Evolutionary conservation across 53 echinoderm and acorn worm species (phyloP).

Genomic region (Echinarachnius parma): DNA sequence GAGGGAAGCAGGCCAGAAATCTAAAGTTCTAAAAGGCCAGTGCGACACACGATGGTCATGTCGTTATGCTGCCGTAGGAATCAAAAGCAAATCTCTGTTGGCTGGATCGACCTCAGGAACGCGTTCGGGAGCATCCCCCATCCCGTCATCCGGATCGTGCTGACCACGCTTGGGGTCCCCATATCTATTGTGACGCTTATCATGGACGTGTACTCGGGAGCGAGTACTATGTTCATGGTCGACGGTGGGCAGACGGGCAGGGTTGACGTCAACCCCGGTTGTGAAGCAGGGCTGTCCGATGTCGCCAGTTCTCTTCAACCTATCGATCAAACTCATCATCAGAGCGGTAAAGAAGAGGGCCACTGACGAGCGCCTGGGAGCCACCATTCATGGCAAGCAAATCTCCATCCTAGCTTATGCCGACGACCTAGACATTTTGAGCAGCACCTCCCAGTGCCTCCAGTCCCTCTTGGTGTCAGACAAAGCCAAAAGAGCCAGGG

Average conservation of each 20-base stretch:
- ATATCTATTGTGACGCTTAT: background rate
- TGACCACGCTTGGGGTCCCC: constrained; percentile 14
- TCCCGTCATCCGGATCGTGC: constrained; percentile 10
- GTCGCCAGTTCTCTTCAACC: constrained; percentile 42
- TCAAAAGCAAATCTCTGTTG: constrained; percentile 11
- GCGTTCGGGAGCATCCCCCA: constrained; percentile 53
- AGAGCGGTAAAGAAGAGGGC: constrained; percentile 11
- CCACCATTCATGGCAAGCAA: constrained; percentile 6
- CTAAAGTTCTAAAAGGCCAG: constrained; percentile 4
- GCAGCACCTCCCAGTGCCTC: too few species aligned
- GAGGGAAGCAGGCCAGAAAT: constrained; percentile 10
- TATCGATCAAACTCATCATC: constrained; percentile 22
- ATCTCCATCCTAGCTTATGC: too few species aligned
- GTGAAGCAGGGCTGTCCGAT: constrained; percentile 45
- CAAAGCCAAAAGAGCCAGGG: too few species aligned
- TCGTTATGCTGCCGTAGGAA: constrained; percentile 1
- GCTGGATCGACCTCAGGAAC: constrained; percentile 41
- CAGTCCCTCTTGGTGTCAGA: too few species aligned
- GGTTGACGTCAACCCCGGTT: constrained; percentile 11
- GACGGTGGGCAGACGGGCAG: background rate
- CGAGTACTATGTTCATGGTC: constrained; percentile 7
- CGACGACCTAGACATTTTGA: too few species aligned
- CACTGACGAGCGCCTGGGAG: background rate
- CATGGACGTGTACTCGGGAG: constrained; percentile 14
- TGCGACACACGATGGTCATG: background rate